These are phyloP conservation scores for Pinctada fucata DNA, from an alignment of 2,888 invertebrate species.

Conservation along the genomic window DNA sequence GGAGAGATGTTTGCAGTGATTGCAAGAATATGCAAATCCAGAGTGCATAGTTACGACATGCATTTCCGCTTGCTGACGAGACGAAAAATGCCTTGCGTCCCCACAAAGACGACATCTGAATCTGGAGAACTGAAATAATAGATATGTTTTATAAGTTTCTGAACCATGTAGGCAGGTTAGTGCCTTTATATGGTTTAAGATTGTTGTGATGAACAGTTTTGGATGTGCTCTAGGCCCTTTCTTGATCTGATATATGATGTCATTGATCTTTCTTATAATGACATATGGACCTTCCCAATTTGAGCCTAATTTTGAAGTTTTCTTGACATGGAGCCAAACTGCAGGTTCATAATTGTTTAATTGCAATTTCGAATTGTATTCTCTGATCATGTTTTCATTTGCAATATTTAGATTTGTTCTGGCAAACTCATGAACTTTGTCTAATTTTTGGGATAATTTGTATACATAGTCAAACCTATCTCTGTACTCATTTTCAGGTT, in stretches of 20 bases:
- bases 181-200: not conserved
- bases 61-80: not conserved
- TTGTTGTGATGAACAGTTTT: not conserved
- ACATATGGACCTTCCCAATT: not conserved
- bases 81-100: not conserved
- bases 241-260: not conserved
- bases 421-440: not conserved
- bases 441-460: not conserved
- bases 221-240: not conserved
- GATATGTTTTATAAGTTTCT: not conserved
- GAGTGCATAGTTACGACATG: not conserved
- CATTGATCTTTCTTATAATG: not conserved
- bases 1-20: not conserved
- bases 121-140: not conserved
- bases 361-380: not conserved
- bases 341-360: not conserved
- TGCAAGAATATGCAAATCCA: not conserved
- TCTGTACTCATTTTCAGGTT: no score
- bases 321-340: not conserved
- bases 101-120: not conserved
- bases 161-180: not conserved
- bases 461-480: no score
- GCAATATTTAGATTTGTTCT: not conserved
- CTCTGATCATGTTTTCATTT: not conserved
- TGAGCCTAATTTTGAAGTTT: not conserved